These are phyloP conservation scores for Aspidoscelis tigris DNA, from an alignment of 2,113 vertebrate species.

Conservation along the genomic window DNA sequence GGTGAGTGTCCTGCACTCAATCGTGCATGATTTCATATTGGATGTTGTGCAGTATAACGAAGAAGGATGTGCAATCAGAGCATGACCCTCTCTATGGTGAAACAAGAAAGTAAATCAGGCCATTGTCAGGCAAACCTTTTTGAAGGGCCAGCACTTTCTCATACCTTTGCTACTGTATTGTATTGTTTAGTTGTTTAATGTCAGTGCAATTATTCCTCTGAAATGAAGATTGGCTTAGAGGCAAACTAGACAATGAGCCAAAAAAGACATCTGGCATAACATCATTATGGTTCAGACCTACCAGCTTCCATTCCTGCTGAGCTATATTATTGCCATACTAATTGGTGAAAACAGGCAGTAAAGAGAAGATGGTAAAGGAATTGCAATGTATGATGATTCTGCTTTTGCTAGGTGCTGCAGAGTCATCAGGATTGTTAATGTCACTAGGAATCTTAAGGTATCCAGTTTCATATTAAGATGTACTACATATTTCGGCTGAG, in stretches of 20 bases:
- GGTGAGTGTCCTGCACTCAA: too few species aligned
- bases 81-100: too few species aligned
- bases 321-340: background rate
- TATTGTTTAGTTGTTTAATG: constrained; percentile 20
- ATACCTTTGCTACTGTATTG: constrained; percentile 40
- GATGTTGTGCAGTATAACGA: too few species aligned
- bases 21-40: too few species aligned
- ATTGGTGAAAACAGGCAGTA: background rate
- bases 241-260: too few species aligned
- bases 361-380: background rate
- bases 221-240: constrained; percentile 4
- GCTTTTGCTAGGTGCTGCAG: background rate
- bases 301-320: constrained; percentile 33
- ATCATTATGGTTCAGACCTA: constrained; percentile 32
- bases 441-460: background rate
- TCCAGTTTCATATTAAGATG: background rate
- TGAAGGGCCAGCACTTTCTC: constrained; percentile 9
- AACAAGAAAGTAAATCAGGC: too few species aligned
- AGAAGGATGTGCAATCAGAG: too few species aligned
- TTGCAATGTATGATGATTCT: background rate
- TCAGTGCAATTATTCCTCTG: constrained; percentile 4
- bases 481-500: background rate
- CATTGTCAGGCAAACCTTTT: too few species aligned
- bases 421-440: background rate
- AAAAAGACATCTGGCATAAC: background rate